Evolutionary conservation across 2,113 vertebrate genomes (phyloP), one percentile per base, ranked within the genome.

Genomic region (Anolis sagrei): DNA sequence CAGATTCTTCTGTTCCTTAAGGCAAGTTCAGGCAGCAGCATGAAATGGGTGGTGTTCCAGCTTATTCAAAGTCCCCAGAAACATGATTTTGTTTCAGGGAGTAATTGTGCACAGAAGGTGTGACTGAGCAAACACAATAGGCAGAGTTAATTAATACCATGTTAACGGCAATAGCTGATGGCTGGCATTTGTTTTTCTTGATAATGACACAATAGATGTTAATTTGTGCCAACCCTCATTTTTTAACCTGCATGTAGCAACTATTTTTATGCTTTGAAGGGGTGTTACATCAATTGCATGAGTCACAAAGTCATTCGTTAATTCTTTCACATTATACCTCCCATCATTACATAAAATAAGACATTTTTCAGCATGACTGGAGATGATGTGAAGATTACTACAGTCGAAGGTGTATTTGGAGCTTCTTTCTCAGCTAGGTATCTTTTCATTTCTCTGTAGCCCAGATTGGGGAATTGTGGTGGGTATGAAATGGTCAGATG

Each of bases 141-240:
- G 84, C 81, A 93, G 85, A 92, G 87, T 88, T 92, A 94, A 96
- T 95, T 90, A 95, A 92, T 89, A 84, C 58, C 74, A 29, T 86
- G 51, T 51, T 84, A 87, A 92, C 54, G 69, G 44, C 90, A 85
- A 93, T 76, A 86, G 88, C 36, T 29, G 83, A 87, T 1, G 8
- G 93, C 89, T 87, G 93, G 81, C 76, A 91, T 93, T 93, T 89
- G 87, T 89, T 58, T 90, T 91, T 51, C 73, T 94, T 90, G 83
- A 87, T 86, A 81, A 3, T 76, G 83, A 92, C 79, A 91, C 89
- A 90, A 90, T 82, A 90, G 77, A 86, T 84, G n/a, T 78, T 92
- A 90, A 88, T 92, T 94, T 91, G 72, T 9, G 93, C 69, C 5
- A 82, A 16, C 49, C 82, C 58, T 34, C 44, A 39, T 85, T 89